Evolutionary conservation across 1,140 invertebrate species (phyloP).

Genomic region (Drusus annulatus): DNA sequence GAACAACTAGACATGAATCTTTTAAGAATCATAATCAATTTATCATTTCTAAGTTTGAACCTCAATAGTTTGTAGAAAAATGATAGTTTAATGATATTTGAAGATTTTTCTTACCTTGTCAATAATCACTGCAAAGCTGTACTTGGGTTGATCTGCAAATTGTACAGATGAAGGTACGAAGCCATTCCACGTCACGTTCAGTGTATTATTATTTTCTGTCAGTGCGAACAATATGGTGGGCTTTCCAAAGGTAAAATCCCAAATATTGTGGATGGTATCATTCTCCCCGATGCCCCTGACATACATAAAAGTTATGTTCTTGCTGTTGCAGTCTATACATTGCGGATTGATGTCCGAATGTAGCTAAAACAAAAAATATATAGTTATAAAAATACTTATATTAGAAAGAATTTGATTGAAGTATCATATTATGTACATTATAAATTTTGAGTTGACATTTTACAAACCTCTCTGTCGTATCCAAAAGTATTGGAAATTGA

Average conservation of each 20-base stretch:
- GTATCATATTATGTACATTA: neutral
- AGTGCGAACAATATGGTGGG: slow-evolving; percentile 71
- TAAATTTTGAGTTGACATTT: neutral
- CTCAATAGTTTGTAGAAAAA: no score
- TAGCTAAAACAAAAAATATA: slow-evolving; percentile 60
- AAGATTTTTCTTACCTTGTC: slow-evolving; percentile 68
- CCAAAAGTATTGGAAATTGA: slow-evolving; percentile 4
- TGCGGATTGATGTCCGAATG: slow-evolving; percentile 63
- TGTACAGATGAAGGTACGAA: slow-evolving; percentile 63
- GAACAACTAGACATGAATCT: no score
- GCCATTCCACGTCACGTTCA: slow-evolving; percentile 69
- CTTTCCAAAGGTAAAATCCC: slow-evolving; percentile 72
- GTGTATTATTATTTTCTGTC: slow-evolving; percentile 64
- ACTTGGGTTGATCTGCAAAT: slow-evolving; percentile 68
- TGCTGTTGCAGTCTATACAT: slow-evolving; percentile 60
- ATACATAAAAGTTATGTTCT: slow-evolving; percentile 67
- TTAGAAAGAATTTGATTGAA: neutral
- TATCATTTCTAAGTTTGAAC: no score
- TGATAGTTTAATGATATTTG: no score
- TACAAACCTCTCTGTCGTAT: slow-evolving; percentile 40
- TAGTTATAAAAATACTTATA: neutral
- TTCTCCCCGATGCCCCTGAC: slow-evolving; percentile 68
- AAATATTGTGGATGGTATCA: slow-evolving; percentile 75
- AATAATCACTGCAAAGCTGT: slow-evolving; percentile 72
- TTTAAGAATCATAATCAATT: neutral